Conservation (phyloP, 2,888 invertebrate genomes). For the Syrphus vitripennis region DNA sequence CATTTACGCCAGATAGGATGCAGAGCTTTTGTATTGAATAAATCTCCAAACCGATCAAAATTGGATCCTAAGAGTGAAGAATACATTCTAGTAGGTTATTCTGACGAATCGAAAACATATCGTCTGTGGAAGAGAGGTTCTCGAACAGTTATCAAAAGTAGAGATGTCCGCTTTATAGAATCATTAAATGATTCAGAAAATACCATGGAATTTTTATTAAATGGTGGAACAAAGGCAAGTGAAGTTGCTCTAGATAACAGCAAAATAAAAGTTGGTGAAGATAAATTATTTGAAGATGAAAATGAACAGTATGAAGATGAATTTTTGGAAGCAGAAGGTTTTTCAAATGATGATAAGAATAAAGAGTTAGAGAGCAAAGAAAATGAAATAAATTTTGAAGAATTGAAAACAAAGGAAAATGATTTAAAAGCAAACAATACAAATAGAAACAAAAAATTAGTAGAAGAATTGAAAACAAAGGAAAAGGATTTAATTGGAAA, state of each 20-base stretch:
- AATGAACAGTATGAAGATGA: background rate
- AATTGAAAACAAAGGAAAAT: too few species aligned
- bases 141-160: slow-evolving; percentile 16
- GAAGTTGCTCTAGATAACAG: background rate
- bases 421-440: too few species aligned
- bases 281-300: background rate
- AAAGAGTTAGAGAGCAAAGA: background rate
- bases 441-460: too few species aligned
- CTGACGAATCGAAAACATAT: slow-evolving; percentile 41
- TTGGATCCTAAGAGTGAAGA: slow-evolving; percentile 37
- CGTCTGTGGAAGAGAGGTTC: slow-evolving; percentile 41
- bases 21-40: slow-evolving; percentile 35
- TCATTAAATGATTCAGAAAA: background rate
- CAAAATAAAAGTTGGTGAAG: background rate
- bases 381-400: background rate
- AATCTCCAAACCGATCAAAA: slow-evolving; percentile 19
- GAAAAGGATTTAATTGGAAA: too few species aligned
- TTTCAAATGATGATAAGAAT: background rate
- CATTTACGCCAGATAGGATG: slow-evolving; percentile 50
- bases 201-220: background rate
- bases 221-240: background rate
- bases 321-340: background rate
- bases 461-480: background rate
- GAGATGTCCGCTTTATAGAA: slow-evolving; percentile 34
- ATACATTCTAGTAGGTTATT: slow-evolving; percentile 25